Evolutionary conservation across 2,888 invertebrate genomes (phyloP), one percentile per base, ranked within the genome.

Genomic region (Dorcus hopei): DNA sequence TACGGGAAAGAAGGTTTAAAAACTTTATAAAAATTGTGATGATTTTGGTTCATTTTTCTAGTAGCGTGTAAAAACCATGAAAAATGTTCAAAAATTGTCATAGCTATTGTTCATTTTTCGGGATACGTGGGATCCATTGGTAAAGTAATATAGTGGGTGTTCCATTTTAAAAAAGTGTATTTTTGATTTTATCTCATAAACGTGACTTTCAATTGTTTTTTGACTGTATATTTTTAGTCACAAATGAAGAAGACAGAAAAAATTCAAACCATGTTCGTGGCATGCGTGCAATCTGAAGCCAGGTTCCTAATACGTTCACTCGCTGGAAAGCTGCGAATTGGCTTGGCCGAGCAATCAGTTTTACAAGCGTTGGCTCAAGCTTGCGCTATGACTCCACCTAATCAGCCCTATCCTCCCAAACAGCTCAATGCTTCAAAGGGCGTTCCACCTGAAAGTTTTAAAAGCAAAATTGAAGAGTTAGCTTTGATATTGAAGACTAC

Each of bases 341-440:
- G 98, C 0, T 82, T 99, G 57, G 99, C 98, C 0, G 99, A 99
- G 74, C 97, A 97, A 78, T 97, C 97, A 0, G 88, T 97, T 39
- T 80, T 99, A 49, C 85, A 93, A 77, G 97, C 99, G 8, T 77
- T 99, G 49, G 95, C 95, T 0, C 84, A 90, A 68, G 97, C 97
- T 2, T 84, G 89, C 63, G 85, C 90, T n/a, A 80, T 82, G 64
- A 91, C 93, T 0, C 93, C 95, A 41, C 91, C 93, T 0, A 79
- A 79, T 52, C 88, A 89, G 71, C 80, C 80, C 53, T 82, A 80
- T 67, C 86, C 88, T 1, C 87, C 86, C 1, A 78, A 85, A 70
- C 76, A 83, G 16, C 64, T 91, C 1, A 85, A 91, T 74, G 84
- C 83, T 0, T 81, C 87, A 0, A 83, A 85, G 65, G 85, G 83